Evolutionary conservation across 2,113 vertebrate genomes (phyloP).

Genomic region (Pristiophorus japonicus): DNA sequence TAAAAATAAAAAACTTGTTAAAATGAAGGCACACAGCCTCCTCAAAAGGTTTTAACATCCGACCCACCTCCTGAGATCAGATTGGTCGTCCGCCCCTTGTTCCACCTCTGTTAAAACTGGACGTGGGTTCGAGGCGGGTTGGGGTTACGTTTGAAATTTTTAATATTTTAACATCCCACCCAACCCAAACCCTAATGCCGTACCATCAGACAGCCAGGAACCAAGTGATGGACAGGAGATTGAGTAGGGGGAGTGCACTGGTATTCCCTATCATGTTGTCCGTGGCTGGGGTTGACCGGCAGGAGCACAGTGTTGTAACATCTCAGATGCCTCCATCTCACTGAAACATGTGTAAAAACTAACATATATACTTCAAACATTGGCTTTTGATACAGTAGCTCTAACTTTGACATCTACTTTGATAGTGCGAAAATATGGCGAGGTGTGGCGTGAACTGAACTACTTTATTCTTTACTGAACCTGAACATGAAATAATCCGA

Average conservation of each 20-base stretch:
- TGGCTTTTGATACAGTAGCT: not conserved
- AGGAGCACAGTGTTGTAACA: not conserved
- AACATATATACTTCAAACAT: not conserved
- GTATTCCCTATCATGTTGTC: not conserved
- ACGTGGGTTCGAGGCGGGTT: too few species aligned
- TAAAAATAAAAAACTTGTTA: not conserved
- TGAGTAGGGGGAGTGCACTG: not conserved
- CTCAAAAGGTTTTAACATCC: too few species aligned
- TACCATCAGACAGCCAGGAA: not conserved
- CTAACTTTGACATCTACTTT: not conserved
- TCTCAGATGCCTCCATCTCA: not conserved
- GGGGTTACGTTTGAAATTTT: too few species aligned
- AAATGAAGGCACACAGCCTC: not conserved
- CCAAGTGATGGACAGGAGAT: not conserved
- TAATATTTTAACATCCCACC: too few species aligned
- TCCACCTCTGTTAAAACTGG: not conserved
- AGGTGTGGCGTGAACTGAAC: not conserved
- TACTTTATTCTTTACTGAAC: not conserved
- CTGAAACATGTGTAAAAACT: not conserved
- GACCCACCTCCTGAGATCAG: not conserved
- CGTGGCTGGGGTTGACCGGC: not conserved
- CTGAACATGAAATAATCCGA: not conserved
- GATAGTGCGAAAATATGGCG: not conserved
- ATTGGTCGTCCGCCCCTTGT: not conserved
- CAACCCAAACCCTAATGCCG: too few species aligned